Percentiles rank a stretch among this genome's conserved stretches.
Evolutionary conservation across 2,113 vertebrate species (phyloP).

Genomic region (Puntigrus tetrazona): DNA sequence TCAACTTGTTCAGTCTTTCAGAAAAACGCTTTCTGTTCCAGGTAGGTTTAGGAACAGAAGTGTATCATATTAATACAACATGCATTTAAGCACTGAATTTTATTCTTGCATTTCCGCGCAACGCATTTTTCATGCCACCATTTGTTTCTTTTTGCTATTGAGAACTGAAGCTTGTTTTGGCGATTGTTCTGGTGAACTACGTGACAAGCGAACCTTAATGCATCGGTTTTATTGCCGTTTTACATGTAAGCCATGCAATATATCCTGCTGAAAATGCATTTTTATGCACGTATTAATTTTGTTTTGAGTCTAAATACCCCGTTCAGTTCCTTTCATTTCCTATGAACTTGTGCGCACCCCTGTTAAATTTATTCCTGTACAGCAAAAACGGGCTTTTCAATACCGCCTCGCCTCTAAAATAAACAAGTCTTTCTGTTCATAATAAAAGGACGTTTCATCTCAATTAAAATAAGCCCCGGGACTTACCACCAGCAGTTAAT

Average conservation of each 20-base stretch:
- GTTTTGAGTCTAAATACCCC: constrained; percentile 16
- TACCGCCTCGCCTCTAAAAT: constrained; percentile 17
- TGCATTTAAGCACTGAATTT: not conserved
- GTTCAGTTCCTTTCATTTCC: constrained; percentile 16
- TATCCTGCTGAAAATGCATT: not conserved
- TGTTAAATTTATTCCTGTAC: constrained; percentile 3
- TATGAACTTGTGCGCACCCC: constrained; percentile 4
- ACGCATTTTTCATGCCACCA: constrained; percentile 1
- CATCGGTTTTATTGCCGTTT: constrained; percentile 7
- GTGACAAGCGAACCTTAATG: not conserved
- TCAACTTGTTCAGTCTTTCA: no score
- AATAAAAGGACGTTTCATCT: constrained; percentile 43
- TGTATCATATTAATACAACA: not conserved
- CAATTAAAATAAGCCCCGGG: constrained; percentile 31
- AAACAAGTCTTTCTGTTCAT: constrained; percentile 34
- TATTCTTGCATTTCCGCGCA: not conserved
- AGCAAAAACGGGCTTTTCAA: not conserved
- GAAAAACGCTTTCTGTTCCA: not conserved
- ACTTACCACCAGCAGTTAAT: constrained; percentile 13
- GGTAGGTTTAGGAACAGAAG: not conserved
- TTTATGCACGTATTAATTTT: not conserved
- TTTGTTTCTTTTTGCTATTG: not conserved
- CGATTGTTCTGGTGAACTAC: not conserved
- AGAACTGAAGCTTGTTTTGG: not conserved
- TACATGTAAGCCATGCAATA: not conserved